A percentile compares a stretch with the other conserved stretches of the same genome.
These are phyloP conservation scores for Panagrolaimus sp. DNA, from an alignment of 1,140 invertebrate species.

Conservation along the genomic window DNA sequence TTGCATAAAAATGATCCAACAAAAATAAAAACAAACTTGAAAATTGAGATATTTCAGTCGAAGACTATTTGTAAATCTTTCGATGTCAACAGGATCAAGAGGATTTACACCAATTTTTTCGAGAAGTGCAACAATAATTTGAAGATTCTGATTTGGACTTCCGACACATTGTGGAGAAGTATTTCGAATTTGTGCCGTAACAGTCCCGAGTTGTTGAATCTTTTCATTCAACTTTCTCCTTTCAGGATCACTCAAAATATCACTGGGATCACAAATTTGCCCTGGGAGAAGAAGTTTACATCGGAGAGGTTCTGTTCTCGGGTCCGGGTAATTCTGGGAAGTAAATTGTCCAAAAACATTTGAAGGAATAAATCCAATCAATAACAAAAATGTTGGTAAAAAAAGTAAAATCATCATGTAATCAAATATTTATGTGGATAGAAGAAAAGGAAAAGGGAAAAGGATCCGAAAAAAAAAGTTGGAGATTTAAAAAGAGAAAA, in stretches of 20 bases:
- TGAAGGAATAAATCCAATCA: not conserved
- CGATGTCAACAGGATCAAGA: constrained; percentile 45
- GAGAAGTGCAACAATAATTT: constrained; percentile 51
- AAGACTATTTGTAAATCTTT: constrained; percentile 55
- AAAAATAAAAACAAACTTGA: constrained; percentile 35
- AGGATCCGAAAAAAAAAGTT: too few species aligned
- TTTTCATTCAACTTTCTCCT: constrained; percentile 44
- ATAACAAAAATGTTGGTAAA: not conserved
- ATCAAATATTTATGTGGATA: too few species aligned
- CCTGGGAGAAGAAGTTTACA: constrained; percentile 48
- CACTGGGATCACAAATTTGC: constrained; percentile 53
- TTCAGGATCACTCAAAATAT: constrained; percentile 55
- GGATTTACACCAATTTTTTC: constrained; percentile 53
- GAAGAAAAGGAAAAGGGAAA: too few species aligned
- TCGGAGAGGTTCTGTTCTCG: constrained; percentile 38
- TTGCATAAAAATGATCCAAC: constrained; percentile 18
- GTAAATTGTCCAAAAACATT: constrained; percentile 42
- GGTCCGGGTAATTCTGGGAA: constrained; percentile 55
- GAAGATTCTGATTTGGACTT: constrained; percentile 44
- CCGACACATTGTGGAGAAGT: constrained; percentile 47
- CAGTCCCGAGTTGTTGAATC: constrained; percentile 45
- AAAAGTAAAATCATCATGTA: not conserved
- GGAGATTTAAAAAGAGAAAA: too few species aligned
- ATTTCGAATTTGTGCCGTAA: constrained; percentile 52
- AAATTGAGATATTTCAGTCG: constrained; percentile 50